These are phyloP conservation scores for Ecliptopera silaceata DNA, from an alignment of 2,888 invertebrate species.

Conservation along the genomic window DNA sequence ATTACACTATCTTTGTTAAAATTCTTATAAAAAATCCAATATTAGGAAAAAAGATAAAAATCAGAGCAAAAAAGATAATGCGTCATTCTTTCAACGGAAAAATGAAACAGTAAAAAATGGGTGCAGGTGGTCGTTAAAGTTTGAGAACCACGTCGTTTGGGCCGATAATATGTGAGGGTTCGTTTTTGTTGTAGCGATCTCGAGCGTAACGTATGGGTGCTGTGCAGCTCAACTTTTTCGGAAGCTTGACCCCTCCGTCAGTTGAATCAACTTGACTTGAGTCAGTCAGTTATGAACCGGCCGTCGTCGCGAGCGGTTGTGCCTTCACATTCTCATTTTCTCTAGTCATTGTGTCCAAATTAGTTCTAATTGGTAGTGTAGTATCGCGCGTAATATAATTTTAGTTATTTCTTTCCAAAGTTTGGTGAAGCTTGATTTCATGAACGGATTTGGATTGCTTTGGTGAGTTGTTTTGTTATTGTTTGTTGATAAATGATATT, in stretches of 20 bases:
- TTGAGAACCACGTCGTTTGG: conserved; percentile 63
- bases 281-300: conserved; percentile 73
- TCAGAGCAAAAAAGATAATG: conserved; percentile 14
- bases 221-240: conserved; percentile 68
- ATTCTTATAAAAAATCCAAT: neutral
- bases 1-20: neutral
- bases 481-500: too few species aligned
- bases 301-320: conserved; percentile 76
- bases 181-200: conserved; percentile 81
- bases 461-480: conserved; percentile 64
- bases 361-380: conserved; percentile 42
- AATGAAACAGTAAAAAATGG: conserved; percentile 37
- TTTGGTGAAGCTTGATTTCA: conserved; percentile 62
- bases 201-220: conserved; percentile 79
- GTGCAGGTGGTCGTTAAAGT: conserved; percentile 44
- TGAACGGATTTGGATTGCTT: conserved; percentile 80
- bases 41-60: conserved; percentile 6
- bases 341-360: conserved; percentile 82
- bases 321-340: conserved; percentile 63
- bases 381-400: conserved; percentile 51
- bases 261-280: too few species aligned
- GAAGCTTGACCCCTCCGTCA: conserved; percentile 70
- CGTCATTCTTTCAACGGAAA: conserved; percentile 23
- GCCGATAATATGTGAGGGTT: conserved; percentile 77
- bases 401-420: conserved; percentile 52